Evolutionary conservation across 2,888 invertebrate genomes (phyloP), one percentile per base, ranked within the genome.

Genomic region (Drosophila longiperda): DNA sequence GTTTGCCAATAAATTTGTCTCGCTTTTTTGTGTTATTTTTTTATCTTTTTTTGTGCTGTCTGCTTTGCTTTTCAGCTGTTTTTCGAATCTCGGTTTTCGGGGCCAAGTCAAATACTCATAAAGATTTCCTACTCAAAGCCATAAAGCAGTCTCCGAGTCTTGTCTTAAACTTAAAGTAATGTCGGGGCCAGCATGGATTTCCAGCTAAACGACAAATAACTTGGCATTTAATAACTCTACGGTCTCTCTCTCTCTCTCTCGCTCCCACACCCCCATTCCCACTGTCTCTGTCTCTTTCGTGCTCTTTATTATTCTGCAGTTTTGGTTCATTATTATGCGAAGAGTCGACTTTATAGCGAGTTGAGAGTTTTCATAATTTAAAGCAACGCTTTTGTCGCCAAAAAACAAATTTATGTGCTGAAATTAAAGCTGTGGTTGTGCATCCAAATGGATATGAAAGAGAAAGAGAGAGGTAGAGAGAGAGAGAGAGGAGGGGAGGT

Each of bases 151-250:
- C 87, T 48, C 69, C 29, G 38, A 60, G 76, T 69, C 80, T 83
- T 83, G 86, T 72, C 84, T 80, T 66, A 69, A 86, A 83, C 69
- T 75, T 75, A 82, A 83, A 78, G 87, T 89, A 82, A 74, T 67
- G 61, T 64, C 45, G 73, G 72, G 75, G 72, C 84, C 87, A 67
- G 74, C 80, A 57, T 82, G 88, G 67, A 82, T 78, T 89, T 89
- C 89, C 89, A 89, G 88, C 73, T 89, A 89, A 86, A 89, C 89
- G 86, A 86, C 89, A 89, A 89, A 86, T 89, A 86, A 89, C 89
- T 89, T 86, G 87, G 85, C 85, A 86, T 89, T 86, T 89, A 87
- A 89, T 89, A 87, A 87, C 86, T 86, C 87, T 72, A 65, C 82
- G 69, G 73, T 26, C 48, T 15, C 42, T 32, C 45, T 26, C 59